These are phyloP conservation scores for Allobates femoralis DNA, from an alignment of 2,797 vertebrate species.

Conservation along the genomic window DNA sequence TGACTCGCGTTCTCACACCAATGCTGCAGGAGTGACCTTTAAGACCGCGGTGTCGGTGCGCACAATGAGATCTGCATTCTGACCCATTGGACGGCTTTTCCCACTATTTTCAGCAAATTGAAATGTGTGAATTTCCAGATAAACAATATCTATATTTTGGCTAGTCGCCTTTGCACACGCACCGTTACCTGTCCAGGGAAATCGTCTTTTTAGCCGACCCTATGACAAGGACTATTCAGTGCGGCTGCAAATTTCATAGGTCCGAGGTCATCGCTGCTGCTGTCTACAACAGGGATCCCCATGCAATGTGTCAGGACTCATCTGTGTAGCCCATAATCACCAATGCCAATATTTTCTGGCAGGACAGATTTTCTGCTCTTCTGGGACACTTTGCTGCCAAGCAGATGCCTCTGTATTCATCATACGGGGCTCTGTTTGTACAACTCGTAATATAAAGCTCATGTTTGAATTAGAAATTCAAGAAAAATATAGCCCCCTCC, in stretches of 20 bases:
- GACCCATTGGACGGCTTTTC: constrained; percentile 21
- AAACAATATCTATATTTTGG: constrained; percentile 13
- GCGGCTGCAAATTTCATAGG: background rate
- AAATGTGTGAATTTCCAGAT: background rate
- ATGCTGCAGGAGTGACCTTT: constrained; percentile 17
- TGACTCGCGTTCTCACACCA: background rate
- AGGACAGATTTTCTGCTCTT: background rate
- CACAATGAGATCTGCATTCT: constrained; percentile 23
- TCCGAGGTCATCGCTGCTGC: background rate
- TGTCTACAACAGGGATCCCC: background rate
- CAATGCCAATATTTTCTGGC: constrained; percentile 7
- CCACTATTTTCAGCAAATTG: background rate
- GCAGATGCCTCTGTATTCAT: background rate
- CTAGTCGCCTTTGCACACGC: background rate
- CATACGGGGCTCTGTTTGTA: background rate
- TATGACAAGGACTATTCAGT: background rate
- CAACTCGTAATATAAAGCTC: background rate
- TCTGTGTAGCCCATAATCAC: background rate
- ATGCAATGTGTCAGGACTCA: background rate
- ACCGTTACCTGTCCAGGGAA: background rate
- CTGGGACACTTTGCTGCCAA: constrained; percentile 6
- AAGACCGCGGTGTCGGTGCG: background rate
- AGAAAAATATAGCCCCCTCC: no score
- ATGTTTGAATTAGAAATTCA: background rate
- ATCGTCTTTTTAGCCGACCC: background rate